phyloP scores from a whole-genome alignment of 2,113 vertebrate genomes.

The Hemichromis elongatus region DNA sequence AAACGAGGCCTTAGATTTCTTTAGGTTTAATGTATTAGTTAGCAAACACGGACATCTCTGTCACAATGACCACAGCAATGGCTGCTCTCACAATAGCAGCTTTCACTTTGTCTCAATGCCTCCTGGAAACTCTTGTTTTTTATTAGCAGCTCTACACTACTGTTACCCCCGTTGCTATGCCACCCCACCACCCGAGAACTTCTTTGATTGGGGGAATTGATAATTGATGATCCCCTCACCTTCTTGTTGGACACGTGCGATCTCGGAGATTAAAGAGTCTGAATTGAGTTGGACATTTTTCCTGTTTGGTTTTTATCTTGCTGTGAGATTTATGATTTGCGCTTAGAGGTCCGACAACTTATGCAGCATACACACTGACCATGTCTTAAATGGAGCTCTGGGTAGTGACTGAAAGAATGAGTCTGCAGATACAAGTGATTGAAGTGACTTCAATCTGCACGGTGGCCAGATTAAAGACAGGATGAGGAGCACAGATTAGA shows the following conservation, averaged over 20 bases:
- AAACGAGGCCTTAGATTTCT: not conserved
- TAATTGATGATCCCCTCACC: not conserved
- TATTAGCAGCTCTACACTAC: not conserved
- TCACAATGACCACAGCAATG: not conserved
- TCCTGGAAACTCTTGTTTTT: not conserved
- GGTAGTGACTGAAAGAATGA: not conserved
- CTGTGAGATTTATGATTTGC: not conserved
- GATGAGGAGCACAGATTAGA: not conserved
- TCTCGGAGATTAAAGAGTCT: not conserved
- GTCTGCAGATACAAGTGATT: not conserved
- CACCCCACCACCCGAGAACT: not conserved
- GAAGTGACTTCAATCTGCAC: not conserved
- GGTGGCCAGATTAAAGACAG: not conserved
- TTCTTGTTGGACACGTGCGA: not conserved
- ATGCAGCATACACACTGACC: not conserved
- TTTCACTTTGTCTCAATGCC: not conserved
- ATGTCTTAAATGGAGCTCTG: not conserved
- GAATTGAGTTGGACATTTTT: not conserved
- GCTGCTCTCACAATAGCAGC: not conserved
- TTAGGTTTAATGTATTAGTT: not conserved
- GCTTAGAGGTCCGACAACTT: rapidly evolving
- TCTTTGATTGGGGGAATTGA: not conserved
- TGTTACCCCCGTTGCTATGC: slow-evolving; percentile 23
- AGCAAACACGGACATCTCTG: rapidly evolving
- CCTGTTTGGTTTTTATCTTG: not conserved